Base-by-base conservation (phyloP, 1,140 invertebrate genomes). In the Argopecten irradians region DNA sequence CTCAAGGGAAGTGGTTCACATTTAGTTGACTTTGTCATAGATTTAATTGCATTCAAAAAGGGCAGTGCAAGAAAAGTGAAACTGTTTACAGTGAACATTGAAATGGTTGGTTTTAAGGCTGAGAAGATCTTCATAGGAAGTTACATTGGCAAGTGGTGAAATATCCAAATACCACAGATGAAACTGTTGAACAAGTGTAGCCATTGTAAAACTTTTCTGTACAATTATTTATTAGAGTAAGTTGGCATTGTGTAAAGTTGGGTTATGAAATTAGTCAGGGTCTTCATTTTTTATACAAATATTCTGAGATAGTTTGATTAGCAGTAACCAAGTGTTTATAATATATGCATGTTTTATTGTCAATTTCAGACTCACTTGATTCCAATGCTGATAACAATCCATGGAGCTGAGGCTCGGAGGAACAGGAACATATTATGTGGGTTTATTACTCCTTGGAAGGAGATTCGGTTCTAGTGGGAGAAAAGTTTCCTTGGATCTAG, bases 321-420 rank as follows among this genome's bases (percentile, higher is more conserved):
- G 13, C 11, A 22, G 28, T 86, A 14, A 86, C 14, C 32, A 86
- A 86, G 19, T 2, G 85, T 86, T 0, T 84, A 34, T 41, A 34
- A 84, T n/a, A n/a, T n/a, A n/a, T n/a, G n/a, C n/a, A n/a, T n/a
- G n/a, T 41, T 35, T 11, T 87, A 22, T 82, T 88, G 36, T 34
- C 1, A 71, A 71, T 86, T 90, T 85, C 88, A 92, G 92, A 92
- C 90, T 92, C 92, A 0, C 87, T 92, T 39, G 92, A 92, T 84
- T 86, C 89, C 16, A 91, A 91, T 85, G 88, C 71, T 55, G 89
- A 89, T 28, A 92, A 90, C 33, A 90, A 90, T 84, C 91, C 91
- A 41, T 92, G 91, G 91, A 34, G 89, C 19, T 91, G 90, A 91
- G 39, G 41, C 34, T 9, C 34, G 9, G 14, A 86, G 85, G 22